Base-by-base conservation (phyloP, 2,797 vertebrate species). In the Coilia nasus region DNA sequence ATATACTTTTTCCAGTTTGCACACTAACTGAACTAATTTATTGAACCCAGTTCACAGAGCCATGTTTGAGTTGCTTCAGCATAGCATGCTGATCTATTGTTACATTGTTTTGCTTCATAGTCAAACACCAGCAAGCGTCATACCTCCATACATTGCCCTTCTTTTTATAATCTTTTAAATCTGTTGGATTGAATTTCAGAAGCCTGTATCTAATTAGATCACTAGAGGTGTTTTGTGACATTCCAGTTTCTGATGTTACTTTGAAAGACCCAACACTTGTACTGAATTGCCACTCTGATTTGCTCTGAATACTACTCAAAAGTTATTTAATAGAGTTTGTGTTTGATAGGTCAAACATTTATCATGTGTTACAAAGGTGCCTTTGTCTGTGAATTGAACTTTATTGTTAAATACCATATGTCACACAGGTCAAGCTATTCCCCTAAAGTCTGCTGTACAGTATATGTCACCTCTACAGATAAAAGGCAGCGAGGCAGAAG, bases 181-280 rank as follows among this genome's bases (percentile, higher is more conserved):
- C 5, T 71, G 14, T 2, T 54, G 50, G 50, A 9, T 54, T 54
- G 62, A 28, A 17, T 35, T 71, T 71, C 6, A 31, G 28, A 31
- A 71, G 64, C 12, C 25, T 54, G 7, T 54, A 54, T 54, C 50
- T 54, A 54, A 54, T 10, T 54, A 54, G 50, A 54, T 54, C 50
- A 41, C 35, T 41, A 31, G 28, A 28, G 31, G 64, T 2, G 2
- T 67, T 67, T 64, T 10, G 60, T 31, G 11, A 28, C 3, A 35
- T 28, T 75, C 10, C 12, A 17, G 28, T 71, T 71, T 71, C 64
- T 35, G 64, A 71, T 71, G 25, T 71, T 31, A 71, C 64, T 41
- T 75, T 75, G 31, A 75, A 75, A 41, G 31, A 28, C 28, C 67
- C 67, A 75, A 75, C 28, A 75, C 25, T 75, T 44, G 71, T 41